Evolutionary conservation across 2,113 vertebrate genomes (phyloP).

Genomic region (Lathamus discolor): DNA sequence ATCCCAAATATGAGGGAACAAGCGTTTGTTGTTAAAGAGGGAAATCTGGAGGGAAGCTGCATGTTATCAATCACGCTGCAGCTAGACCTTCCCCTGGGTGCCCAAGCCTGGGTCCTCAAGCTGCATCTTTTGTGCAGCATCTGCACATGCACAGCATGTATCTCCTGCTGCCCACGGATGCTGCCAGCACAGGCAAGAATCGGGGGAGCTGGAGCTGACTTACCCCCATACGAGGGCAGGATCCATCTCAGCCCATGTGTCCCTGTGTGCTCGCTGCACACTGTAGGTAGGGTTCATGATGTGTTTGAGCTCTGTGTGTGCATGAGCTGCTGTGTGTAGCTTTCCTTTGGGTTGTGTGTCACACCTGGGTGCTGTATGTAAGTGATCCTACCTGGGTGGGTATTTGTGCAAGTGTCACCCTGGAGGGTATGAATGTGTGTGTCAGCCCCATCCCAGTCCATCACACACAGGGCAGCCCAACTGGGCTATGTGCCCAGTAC

Average conservation of each 20-base stretch:
- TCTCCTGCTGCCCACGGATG: not conserved
- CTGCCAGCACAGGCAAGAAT: fast-evolving
- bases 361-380: not conserved
- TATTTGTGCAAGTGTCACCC: not conserved
- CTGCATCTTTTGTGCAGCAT: not conserved
- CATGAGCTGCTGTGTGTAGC: fast-evolving
- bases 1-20: not conserved
- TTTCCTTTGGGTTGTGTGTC: not conserved
- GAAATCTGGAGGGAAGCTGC: not conserved
- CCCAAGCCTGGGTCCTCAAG: not conserved
- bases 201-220: not conserved
- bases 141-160: fast-evolving
- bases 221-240: not conserved
- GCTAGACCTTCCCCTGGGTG: not conserved
- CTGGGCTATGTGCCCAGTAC: not conserved
- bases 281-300: not conserved
- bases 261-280: fast-evolving
- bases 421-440: not conserved
- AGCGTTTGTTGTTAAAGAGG: not conserved
- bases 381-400: not conserved
- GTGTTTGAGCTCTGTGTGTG: not conserved
- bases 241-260: not conserved
- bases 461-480: not conserved
- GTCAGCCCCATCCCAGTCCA: not conserved
- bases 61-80: not conserved